Evolutionary conservation across 2,113 vertebrate species (phyloP), one percentile per base, ranked within the genome.

Genomic region (Megaceryle torquata): DNA sequence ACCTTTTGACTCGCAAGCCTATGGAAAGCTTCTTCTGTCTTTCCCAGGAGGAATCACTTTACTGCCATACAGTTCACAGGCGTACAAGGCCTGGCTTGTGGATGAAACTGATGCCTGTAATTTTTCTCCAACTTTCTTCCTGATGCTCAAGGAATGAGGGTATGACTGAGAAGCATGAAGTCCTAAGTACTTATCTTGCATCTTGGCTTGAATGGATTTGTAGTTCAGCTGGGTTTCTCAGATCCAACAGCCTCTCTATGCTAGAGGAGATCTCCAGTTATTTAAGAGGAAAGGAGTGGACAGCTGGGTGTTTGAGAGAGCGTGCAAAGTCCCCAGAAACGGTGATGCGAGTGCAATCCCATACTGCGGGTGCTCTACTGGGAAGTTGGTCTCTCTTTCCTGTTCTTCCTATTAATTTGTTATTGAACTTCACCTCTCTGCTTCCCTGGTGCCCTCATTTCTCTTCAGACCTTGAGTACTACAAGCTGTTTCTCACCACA

Each of bases 171-270:
- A 83, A 56, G 53, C 0, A 2, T 59, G 60, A 90, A 95, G 39
- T 51, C 71, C 70, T 88, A 78, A 96, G 88, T 89, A 88, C 89
- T 90, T 94, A 54, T 87, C 59, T 93, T 89, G 46, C 19, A 14
- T 51, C 69, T 86, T 85, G 57, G 61, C 91, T 94, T 59, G 64
- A 9, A 22, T 29, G 21, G 25, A 59, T 85, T 96, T 86, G 53
- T 74, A 82, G 80, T 93, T 91, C 87, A 70, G 35, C 71, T 72
- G 33, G 18, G 13, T 82, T 71, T 78, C 72, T 89, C 19, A 37
- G 33, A 79, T 50, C 61, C 39, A 79, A 28, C 68, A 82, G 84
- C 41, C 39, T 61, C 82, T 92, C 5, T 1, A 31, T 4, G 7
- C 54, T 88, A 64, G n/a, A 86, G 35, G 51, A 88, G 50, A 33